Percentiles rank a stretch among this genome's conserved stretches.
Conservation (phyloP, 2,888 invertebrate genomes). For the Tenthredo notha region DNA sequence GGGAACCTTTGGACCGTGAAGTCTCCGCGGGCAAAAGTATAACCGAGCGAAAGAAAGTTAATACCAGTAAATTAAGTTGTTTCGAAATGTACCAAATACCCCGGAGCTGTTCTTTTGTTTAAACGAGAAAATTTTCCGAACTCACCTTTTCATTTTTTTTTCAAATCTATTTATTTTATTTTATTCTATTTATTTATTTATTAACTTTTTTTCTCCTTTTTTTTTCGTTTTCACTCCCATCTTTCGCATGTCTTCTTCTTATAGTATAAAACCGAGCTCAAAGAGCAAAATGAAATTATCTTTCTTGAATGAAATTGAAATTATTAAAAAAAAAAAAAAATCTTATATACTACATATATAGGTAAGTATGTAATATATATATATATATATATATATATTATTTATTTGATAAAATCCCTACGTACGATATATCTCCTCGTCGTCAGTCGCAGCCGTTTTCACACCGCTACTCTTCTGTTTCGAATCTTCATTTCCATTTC, state of each 20-base stretch:
- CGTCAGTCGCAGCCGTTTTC: constrained; percentile 71
- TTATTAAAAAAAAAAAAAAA: neutral
- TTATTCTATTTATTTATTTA: constrained; percentile 13
- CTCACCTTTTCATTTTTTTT: neutral
- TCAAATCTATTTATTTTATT: too few species aligned
- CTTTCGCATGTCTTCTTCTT: neutral
- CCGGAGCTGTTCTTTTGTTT: constrained; percentile 37
- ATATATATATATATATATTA: neutral
- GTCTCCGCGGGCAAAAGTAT: constrained; percentile 44
- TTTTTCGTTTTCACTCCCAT: neutral
- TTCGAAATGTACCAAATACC: constrained; percentile 48
- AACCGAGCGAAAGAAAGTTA: constrained; percentile 43
- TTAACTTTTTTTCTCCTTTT: neutral
- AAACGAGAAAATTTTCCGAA: constrained; percentile 15
- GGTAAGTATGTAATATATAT: too few species aligned
- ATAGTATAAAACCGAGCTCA: neutral
- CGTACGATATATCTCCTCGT: constrained; percentile 77
- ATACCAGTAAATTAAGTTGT: constrained; percentile 52
- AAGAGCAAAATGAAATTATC: neutral
- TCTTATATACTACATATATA: neutral
- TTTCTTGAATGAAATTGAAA: neutral
- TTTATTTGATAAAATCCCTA: constrained; percentile 54
- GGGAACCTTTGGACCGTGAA: constrained; percentile 35
- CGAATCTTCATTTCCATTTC: constrained; percentile 74
- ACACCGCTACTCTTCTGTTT: constrained; percentile 70